Conservation (phyloP, 2,888 invertebrate genomes). For the Podabrus alpinus region DNA sequence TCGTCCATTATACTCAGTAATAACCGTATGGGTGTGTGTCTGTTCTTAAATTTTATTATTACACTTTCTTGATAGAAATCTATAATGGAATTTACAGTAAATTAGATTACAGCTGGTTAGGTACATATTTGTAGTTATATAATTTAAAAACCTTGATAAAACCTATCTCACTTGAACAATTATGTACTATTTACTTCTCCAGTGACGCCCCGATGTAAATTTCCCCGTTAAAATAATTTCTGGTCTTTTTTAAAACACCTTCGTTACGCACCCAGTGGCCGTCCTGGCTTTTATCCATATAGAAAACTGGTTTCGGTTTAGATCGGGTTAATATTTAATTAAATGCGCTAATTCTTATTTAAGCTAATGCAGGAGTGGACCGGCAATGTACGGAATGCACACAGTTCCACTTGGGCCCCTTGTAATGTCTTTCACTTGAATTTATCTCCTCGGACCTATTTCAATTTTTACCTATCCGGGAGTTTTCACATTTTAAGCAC, state of each 20-base stretch:
- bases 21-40: background rate
- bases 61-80: background rate
- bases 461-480: too few species aligned
- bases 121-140: background rate
- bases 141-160: background rate
- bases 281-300: background rate
- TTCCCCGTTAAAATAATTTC: background rate
- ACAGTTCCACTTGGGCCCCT: too few species aligned
- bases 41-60: background rate
- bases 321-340: background rate
- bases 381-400: too few species aligned
- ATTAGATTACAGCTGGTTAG: background rate
- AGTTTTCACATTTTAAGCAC: too few species aligned
- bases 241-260: background rate
- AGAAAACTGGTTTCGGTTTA: background rate
- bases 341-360: background rate
- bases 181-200: background rate
- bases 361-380: background rate
- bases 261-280: background rate
- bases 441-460: too few species aligned
- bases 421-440: too few species aligned
- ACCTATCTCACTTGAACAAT: background rate
- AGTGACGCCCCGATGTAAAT: background rate
- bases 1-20: background rate
- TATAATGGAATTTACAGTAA: background rate